Base-by-base conservation (phyloP, 2,888 invertebrate species). In the Cetonia aurata region DNA sequence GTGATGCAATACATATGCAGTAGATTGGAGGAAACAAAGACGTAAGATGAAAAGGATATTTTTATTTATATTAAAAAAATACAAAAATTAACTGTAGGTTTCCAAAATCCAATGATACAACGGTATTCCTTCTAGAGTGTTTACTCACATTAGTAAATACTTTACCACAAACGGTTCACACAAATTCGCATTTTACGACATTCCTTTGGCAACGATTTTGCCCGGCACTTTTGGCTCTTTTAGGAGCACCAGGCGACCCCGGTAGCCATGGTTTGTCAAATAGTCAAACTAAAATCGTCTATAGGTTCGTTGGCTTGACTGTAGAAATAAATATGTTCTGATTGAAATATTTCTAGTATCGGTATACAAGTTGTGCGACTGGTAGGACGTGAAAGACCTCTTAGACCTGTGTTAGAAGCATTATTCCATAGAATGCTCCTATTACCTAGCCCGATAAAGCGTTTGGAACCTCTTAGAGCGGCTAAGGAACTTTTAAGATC, bases 141-240 rank as follows among this genome's bases (percentile, higher is more conserved):
- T 88, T 96, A 67, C 87, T 95, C 72, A 95, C 96, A 0, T 85
- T 96, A 71, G 92, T 95, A 79, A 92, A 93, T 9, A 95, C 94
- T 62, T 85, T 95, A 62, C 94, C 95, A 0, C 92, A 93, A 77
- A 90, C 93, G 76, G 94, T 95, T 8, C 93, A 93, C 78, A 91
- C 91, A 1, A 95, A 95, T 85, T 89, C 91, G 0, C 95, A 95
- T 83, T 95, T 95, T 80, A 94, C 94, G 1, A 93, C 94, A 3
- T 95, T 95, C 80, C 86, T 95, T 9, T 95, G 97, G 97, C 96
- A 96, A 83, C 93, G 95, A 79, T 93, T 97, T 80, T 96, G 96
- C 79, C 97, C 97, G 0, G 92, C 94, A 0, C 85, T 97, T 74
- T 92, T 97, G 69, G 93, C 94, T 0, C 92, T 96, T 71, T 87